Conservation (phyloP, 2,113 vertebrate genomes). For the Cyrtonyx montezumae region DNA sequence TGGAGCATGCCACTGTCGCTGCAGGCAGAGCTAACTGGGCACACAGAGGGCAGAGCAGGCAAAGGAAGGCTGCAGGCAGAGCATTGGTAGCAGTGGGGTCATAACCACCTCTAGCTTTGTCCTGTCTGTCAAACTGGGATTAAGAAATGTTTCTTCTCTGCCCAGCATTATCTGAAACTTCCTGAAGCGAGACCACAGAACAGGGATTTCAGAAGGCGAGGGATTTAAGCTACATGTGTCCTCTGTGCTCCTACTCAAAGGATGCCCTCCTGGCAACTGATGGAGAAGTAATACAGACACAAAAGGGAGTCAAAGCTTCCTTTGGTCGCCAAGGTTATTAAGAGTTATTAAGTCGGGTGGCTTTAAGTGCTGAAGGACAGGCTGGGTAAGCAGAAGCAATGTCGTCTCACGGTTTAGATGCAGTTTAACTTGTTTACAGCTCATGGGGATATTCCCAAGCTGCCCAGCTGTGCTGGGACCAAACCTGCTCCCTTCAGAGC, state of each 20-base stretch:
- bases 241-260: not conserved
- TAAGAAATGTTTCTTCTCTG: not conserved
- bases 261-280: not conserved
- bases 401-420: constrained; percentile 2
- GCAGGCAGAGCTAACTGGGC: not conserved
- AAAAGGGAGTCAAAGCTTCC: constrained; percentile 27
- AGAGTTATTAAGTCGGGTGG: constrained; percentile 22
- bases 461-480: not conserved
- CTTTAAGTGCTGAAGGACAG: not conserved
- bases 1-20: not conserved
- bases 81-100: not conserved
- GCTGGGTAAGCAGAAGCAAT: not conserved
- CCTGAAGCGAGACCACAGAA: not conserved
- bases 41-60: not conserved
- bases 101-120: not conserved
- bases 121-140: fast-evolving
- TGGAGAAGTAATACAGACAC: not conserved
- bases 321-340: constrained; percentile 41
- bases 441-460: not conserved
- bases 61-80: not conserved
- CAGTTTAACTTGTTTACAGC: constrained; percentile 19
- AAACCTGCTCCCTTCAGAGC: not conserved
- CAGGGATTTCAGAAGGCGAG: not conserved
- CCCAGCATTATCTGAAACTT: not conserved
- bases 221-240: fast-evolving